Conservation (phyloP, 37 sponge, comb jelly and placozoan genomes). For the Aplysina aerophoba region DNA sequence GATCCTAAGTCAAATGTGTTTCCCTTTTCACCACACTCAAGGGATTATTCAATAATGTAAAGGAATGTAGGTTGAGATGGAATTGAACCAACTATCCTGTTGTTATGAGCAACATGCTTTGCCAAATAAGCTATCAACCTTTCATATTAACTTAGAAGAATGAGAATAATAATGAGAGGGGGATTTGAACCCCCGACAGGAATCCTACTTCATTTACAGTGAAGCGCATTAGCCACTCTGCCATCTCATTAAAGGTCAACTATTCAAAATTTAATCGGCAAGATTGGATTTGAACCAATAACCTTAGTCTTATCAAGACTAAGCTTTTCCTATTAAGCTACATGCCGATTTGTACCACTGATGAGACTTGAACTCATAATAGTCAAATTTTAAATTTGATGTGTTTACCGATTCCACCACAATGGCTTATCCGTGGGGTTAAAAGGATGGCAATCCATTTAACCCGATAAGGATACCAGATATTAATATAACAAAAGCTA, state of each 20-base stretch:
- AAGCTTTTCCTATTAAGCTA: conserved; percentile 56
- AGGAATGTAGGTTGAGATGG: conserved; percentile 33
- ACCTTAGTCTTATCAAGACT: conserved; percentile 54
- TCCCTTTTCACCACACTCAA: too few species aligned
- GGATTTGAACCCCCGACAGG: conserved; percentile 45
- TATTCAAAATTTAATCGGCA: neutral
- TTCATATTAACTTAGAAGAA: too few species aligned
- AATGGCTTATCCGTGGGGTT: neutral
- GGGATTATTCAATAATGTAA: too few species aligned
- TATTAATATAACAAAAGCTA: conserved; percentile 69
- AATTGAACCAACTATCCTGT: conserved; percentile 40
- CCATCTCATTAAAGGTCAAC: conserved; percentile 23
- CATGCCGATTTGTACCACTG: conserved; percentile 31
- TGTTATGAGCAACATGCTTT: conserved; percentile 37
- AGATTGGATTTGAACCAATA: conserved; percentile 63
- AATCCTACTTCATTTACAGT: conserved; percentile 58
- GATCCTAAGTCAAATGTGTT: conserved; percentile 72
- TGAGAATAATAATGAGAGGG: conserved; percentile 32
- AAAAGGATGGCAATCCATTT: conserved; percentile 46
- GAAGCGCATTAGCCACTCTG: conserved; percentile 57
- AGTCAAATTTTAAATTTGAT: conserved; percentile 49
- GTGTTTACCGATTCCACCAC: conserved; percentile 55
- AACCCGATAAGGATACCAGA: conserved; percentile 59
- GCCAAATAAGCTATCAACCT: conserved; percentile 33
- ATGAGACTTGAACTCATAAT: conserved; percentile 55